These are phyloP conservation scores for Brachystomella parvula DNA, from an alignment of 1,140 invertebrate species.

Conservation along the genomic window DNA sequence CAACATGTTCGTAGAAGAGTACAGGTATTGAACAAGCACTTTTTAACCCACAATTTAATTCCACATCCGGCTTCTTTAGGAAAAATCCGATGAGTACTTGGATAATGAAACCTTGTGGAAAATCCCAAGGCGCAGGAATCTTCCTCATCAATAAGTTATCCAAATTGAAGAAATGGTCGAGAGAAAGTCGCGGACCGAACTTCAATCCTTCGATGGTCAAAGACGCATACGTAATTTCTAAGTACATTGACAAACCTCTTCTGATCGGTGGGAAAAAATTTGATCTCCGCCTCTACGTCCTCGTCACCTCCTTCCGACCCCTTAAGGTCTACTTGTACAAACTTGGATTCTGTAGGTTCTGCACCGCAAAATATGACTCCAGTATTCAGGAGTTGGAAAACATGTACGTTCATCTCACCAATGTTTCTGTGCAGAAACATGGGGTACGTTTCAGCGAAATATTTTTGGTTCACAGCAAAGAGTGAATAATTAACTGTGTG, in stretches of 20 bases:
- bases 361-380: slow-evolving; percentile 67
- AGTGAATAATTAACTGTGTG: neutral
- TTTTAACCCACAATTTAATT: neutral
- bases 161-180: slow-evolving; percentile 78
- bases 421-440: slow-evolving; percentile 80
- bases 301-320: slow-evolving; percentile 77
- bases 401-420: slow-evolving; percentile 79
- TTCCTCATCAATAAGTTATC: slow-evolving; percentile 82
- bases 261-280: slow-evolving; percentile 85
- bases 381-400: slow-evolving; percentile 67
- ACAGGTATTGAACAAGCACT: slow-evolving; percentile 46
- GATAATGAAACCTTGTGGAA: slow-evolving; percentile 93
- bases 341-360: slow-evolving; percentile 76
- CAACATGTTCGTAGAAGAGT: slow-evolving; percentile 93
- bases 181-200: slow-evolving; percentile 63
- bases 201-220: slow-evolving; percentile 69
- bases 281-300: slow-evolving; percentile 72
- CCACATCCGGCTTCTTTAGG: slow-evolving; percentile 39
- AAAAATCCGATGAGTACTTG: slow-evolving; percentile 86
- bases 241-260: slow-evolving; percentile 74
- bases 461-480: too few relatives aligned
- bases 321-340: slow-evolving; percentile 66
- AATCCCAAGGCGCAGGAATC: slow-evolving; percentile 79
- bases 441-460: slow-evolving; percentile 50
- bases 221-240: slow-evolving; percentile 84